phyloP scores from a whole-genome alignment of 2,888 invertebrate genomes.

The Sussaba pulchella region DNA sequence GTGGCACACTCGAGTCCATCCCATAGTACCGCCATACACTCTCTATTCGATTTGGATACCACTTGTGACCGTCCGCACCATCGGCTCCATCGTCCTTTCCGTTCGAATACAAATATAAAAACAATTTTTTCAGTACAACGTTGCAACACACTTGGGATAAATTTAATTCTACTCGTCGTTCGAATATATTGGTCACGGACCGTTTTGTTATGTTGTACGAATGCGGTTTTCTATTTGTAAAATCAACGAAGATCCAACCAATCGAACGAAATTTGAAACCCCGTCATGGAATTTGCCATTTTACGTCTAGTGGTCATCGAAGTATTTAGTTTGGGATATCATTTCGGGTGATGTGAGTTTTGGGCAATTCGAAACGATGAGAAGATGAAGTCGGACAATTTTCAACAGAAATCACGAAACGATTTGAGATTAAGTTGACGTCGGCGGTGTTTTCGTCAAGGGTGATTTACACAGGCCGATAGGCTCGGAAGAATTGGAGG shows the following conservation, averaged over 20 bases:
- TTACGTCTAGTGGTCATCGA: neutral
- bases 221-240: neutral
- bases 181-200: neutral
- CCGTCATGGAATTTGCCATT: too few relatives aligned
- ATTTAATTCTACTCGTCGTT: constrained; percentile 39
- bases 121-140: neutral
- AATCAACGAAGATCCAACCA: constrained; percentile 7
- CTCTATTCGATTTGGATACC: constrained; percentile 64
- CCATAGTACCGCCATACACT: constrained; percentile 67
- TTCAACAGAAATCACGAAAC: neutral
- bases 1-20: constrained; percentile 64
- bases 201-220: neutral
- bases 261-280: neutral
- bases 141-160: neutral
- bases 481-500: constrained; percentile 51
- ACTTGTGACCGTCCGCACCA: constrained; percentile 31
- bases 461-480: constrained; percentile 63
- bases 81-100: constrained; percentile 10
- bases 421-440: constrained; percentile 26
- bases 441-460: constrained; percentile 43
- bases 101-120: constrained; percentile 21
- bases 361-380: constrained; percentile 46
- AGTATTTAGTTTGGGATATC: neutral
- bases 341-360: neutral
- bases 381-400: constrained; percentile 25